Evolutionary conservation across 2,113 vertebrate species (phyloP).

Genomic region (Garra rufa): DNA sequence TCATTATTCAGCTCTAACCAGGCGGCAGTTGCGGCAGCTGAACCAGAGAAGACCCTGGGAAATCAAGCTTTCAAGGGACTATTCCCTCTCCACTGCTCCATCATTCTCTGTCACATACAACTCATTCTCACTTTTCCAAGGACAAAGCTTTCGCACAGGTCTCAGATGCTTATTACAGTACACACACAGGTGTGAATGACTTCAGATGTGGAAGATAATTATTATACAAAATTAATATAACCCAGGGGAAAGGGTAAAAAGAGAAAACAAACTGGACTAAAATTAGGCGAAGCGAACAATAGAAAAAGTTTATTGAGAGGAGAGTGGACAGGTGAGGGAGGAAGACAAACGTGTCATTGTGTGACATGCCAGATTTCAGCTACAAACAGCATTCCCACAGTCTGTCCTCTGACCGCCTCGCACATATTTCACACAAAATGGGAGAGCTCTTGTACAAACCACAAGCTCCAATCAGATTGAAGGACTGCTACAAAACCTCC

Average conservation of each 20-base stretch:
- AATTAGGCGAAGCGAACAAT: neutral
- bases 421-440: neutral
- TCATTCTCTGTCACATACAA: constrained; percentile 46
- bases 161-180: neutral
- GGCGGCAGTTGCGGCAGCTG: constrained; percentile 22
- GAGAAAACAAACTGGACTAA: neutral
- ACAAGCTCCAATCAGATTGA: neutral
- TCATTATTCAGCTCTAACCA: constrained; percentile 54
- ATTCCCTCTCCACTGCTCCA: constrained; percentile 33
- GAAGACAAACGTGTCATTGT: neutral
- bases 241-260: neutral
- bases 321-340: neutral
- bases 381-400: neutral
- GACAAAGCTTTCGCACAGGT: neutral
- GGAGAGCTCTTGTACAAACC: neutral
- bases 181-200: neutral
- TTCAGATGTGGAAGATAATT: neutral
- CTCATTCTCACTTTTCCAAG: constrained; percentile 36
- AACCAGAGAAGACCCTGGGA: constrained; percentile 54
- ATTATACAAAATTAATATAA: neutral
- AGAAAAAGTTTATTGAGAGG: neutral
- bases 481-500: neutral
- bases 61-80: constrained; percentile 51
- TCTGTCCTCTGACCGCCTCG: neutral
- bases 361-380: neutral